Base-by-base conservation (phyloP, 2,888 invertebrate species). In the Melipona bicolor region DNA sequence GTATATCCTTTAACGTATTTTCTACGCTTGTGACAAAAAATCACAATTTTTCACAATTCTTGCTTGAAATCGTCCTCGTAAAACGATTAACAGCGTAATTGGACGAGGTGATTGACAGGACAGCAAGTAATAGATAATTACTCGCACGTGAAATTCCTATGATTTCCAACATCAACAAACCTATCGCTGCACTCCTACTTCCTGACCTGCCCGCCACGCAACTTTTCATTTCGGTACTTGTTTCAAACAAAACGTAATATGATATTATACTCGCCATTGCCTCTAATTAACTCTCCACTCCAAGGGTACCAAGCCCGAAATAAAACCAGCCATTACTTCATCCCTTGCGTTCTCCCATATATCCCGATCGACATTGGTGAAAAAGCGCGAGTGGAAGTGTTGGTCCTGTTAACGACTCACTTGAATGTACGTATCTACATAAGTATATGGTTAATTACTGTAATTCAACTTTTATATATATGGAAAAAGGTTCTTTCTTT, bases 191-290 rank as follows among this genome's bases (percentile, higher is more conserved):
- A 13, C n/a, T 59, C 56, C 24, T n/a, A 0, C 56, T 59, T 59
- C n/a, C 56, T n/a, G 56, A 5, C 15, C 15, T n/a, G 21, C n/a
- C n/a, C 56, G 2, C n/a, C 56, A 0, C 5, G 56, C 56, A 59
- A 59, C 56, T 5, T 59, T n/a, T 59, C n/a, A 3, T 15, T n/a
- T 59, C 15, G 24, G n/a, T 59, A 15, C 24, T 59, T 59, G 15
- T 59, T n/a, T n/a, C 56, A n/a, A 59, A 59, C n/a, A 15, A 59
- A 59, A 59, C 56, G n/a, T 59, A 59, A 59, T 59, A 59, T 59
- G 15, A 59, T 56, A n/a, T 56, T 56, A 56, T 15, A 21, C 15
- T n/a, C 5, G 19, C 27, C 27, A 27, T 19, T 64, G 19, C 32
- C n/a, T 32, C 64, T 21, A 21, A 64, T 21, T 64, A 32, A 32